phyloP scores from a whole-genome alignment of 2,113 vertebrate species.

The Phainopepla nitens region DNA sequence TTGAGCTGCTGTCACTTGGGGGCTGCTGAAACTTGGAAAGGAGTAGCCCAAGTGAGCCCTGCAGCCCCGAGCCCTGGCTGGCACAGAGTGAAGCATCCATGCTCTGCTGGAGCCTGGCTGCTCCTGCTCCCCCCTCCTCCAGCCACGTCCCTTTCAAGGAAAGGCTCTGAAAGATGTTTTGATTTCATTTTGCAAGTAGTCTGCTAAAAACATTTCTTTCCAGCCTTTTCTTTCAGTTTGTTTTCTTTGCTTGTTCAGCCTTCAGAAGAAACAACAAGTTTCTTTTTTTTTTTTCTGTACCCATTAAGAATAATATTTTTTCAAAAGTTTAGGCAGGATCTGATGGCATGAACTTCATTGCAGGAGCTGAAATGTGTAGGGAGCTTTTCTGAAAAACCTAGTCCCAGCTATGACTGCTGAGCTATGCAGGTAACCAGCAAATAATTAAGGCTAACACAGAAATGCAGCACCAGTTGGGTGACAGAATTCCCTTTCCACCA shows the following conservation, averaged over 20 bases:
- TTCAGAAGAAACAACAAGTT: not conserved
- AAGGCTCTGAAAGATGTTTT: constrained; percentile 10
- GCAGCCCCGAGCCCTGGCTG: not conserved
- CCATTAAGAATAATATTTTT: constrained; percentile 30
- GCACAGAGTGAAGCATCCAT: not conserved
- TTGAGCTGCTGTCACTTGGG: not conserved
- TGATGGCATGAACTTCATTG: not conserved
- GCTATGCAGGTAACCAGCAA: not conserved
- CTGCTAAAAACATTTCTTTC: constrained; percentile 11
- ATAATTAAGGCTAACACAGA: constrained; percentile 1
- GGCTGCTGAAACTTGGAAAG: not conserved
- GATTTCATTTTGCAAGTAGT: constrained; percentile 21
- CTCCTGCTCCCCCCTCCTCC: not conserved
- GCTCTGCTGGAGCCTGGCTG: not conserved
- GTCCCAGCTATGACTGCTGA: not conserved
- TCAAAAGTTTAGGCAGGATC: not conserved
- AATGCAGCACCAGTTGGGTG: constrained; percentile 5
- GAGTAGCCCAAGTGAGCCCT: not conserved
- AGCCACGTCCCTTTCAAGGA: not conserved
- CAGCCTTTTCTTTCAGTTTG: constrained; percentile 8
- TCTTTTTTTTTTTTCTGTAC: not conserved
- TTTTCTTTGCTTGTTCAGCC: constrained; percentile 28
- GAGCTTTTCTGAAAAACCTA: not conserved
- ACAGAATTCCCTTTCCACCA: constrained; percentile 5
- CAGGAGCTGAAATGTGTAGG: not conserved